These are phyloP conservation scores for Hypercompe scribonia DNA, from an alignment of 2,888 invertebrate genomes.

Conservation along the genomic window DNA sequence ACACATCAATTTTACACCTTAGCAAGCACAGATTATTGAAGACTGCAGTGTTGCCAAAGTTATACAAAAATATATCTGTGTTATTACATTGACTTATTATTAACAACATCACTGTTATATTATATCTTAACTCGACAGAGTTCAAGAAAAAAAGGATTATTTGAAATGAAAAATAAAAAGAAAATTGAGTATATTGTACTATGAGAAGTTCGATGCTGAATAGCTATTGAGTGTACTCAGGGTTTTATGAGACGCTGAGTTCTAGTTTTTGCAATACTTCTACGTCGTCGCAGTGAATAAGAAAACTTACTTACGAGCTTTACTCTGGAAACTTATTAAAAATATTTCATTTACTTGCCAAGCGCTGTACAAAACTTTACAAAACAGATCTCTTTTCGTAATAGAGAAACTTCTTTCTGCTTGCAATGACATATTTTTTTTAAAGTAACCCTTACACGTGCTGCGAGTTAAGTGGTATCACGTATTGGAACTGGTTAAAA, in stretches of 20 bases:
- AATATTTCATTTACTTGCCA: constrained; percentile 29
- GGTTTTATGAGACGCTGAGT: constrained; percentile 25
- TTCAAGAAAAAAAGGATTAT: neutral
- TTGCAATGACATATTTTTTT: neutral
- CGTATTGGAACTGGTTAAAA: too few species aligned
- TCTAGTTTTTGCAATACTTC: constrained; percentile 40
- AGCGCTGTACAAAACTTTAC: neutral
- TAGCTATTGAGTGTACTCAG: constrained; percentile 30
- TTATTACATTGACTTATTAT: too few species aligned
- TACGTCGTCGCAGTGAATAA: constrained; percentile 30
- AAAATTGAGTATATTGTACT: constrained; percentile 16
- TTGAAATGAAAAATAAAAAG: constrained; percentile 23
- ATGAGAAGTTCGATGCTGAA: constrained; percentile 21
- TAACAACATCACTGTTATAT: too few species aligned
- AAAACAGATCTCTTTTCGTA: neutral
- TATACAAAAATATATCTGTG: too few species aligned
- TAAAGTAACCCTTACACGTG: too few species aligned
- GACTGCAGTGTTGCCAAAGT: too few species aligned
- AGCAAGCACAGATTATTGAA: too few species aligned
- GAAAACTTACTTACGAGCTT: constrained; percentile 45
- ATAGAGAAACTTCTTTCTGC: neutral
- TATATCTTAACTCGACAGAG: too few species aligned
- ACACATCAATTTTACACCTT: too few species aligned
- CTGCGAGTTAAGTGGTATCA: too few species aligned
- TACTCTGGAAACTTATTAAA: constrained; percentile 29